Percentiles rank a stretch among this genome's conserved stretches.
Evolutionary conservation across 2,113 vertebrate genomes (phyloP).

Genomic region (Sapayoa aenigma): DNA sequence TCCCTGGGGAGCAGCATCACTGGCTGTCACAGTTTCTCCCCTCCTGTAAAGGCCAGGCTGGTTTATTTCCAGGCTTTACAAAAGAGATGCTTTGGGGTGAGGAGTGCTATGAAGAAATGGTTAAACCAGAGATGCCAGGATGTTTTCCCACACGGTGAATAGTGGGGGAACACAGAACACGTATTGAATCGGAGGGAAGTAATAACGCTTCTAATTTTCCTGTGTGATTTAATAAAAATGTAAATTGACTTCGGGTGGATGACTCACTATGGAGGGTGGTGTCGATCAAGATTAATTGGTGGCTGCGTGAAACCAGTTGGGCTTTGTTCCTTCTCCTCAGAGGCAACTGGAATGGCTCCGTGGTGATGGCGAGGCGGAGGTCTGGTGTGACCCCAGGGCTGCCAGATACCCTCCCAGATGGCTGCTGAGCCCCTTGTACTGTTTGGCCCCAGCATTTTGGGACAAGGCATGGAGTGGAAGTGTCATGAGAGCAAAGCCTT

Average conservation of each 20-base stretch:
- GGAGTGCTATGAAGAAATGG: background rate
- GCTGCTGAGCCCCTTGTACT: background rate
- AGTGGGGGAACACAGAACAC: background rate
- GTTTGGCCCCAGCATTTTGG: accelerated
- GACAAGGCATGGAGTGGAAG: background rate
- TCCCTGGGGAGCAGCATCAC: background rate
- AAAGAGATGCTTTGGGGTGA: background rate
- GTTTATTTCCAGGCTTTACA: background rate
- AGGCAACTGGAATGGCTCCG: background rate
- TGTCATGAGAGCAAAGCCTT: background rate
- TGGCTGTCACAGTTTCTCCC: background rate
- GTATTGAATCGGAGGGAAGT: constrained; percentile 35
- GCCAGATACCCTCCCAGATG: background rate
- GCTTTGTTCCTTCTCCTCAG: constrained; percentile 62
- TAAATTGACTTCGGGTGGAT: constrained; percentile 53
- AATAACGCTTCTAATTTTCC: constrained; percentile 68
- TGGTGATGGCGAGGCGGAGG: background rate
- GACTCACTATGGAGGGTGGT: constrained; percentile 16
- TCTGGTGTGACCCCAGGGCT: background rate
- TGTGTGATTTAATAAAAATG: constrained; percentile 77
- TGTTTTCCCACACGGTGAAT: constrained; percentile 35
- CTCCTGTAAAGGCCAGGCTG: background rate
- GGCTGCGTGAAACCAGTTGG: constrained; percentile 21
- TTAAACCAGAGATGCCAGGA: background rate
- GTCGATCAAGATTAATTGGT: constrained; percentile 55